Evolutionary conservation across 2,888 invertebrate species (phyloP), one percentile per base, ranked within the genome.

Genomic region (Phrixothrix hirtus): DNA sequence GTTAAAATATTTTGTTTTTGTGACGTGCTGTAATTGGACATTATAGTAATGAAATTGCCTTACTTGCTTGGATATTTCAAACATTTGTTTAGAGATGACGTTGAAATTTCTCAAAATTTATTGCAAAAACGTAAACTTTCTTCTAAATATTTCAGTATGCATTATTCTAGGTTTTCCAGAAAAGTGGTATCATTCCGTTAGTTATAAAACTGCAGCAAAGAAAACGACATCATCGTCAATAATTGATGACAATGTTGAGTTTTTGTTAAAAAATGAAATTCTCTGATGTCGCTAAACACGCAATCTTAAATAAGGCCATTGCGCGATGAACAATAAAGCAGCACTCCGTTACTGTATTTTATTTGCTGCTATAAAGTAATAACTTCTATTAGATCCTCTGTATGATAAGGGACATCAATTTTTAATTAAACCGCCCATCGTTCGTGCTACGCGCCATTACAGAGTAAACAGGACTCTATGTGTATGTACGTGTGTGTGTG

Each of bases 351-450:
- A 51, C 39, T 42, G 43, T 55, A 55, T 50, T 55, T 55, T 51
- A 45, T 51, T 55, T 51, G 41, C 46, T 44, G 52, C 44, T 35
- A 53, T 53, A 53, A 56, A 56, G 38, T 56, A 56, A 56, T 55
- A 55, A 55, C 51, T 52, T 55, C 45, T 52, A 52, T 55, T 46
- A 55, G 55, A 55, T 55, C 51, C 38, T 30, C 43, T 32, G 38
- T 37, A 45, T 47, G 55, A 55, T 55, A 55, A 55, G 46, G 13
- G 46, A 46, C 51, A 55, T 55, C 55, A 55, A 55, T 55, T 55
- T 55, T 55, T 55, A 55, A 55, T 55, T 55, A 55, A 55, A 52
- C 34, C 47, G 45, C 38, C 55, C 47, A 55, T 55, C 51, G 51
- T 55, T 55, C 55, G 55, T 55, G 55, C 48, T 48, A 21, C 42